Conservation (phyloP, 2,113 vertebrate species). For the Actenoides lindsayi region DNA sequence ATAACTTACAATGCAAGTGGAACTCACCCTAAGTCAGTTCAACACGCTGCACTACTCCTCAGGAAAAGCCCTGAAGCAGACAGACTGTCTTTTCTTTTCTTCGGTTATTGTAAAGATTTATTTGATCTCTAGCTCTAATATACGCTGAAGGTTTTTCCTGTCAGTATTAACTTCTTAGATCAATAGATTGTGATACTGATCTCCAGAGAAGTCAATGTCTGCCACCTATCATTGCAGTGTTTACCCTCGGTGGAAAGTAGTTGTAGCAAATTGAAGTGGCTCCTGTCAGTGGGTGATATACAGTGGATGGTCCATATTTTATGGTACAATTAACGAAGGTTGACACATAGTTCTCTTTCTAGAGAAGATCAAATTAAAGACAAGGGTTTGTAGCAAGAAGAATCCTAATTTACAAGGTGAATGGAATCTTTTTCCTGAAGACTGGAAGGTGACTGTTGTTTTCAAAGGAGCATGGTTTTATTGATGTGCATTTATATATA, state of each 20-base stretch:
- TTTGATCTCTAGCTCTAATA: conserved; percentile 48
- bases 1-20: background rate
- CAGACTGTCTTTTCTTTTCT: conserved; percentile 37
- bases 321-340: background rate
- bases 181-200: conserved; percentile 53
- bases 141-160: conserved; percentile 40
- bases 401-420: background rate
- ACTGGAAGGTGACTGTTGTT: background rate
- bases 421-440: background rate
- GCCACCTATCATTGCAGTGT: background rate
- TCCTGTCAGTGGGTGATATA: background rate
- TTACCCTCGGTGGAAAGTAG: conserved; percentile 4
- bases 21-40: conserved; percentile 9
- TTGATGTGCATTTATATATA: background rate
- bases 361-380: background rate
- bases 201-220: conserved; percentile 23
- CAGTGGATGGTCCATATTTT: background rate
- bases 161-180: conserved; percentile 46
- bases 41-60: background rate
- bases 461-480: background rate
- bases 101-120: conserved; percentile 58
- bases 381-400: background rate
- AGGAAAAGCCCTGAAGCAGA: conserved; percentile 34
- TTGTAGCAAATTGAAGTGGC: conserved; percentile 33
- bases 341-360: background rate